Evolutionary conservation across 2,113 vertebrate genomes (phyloP).

Genomic region (Strix aluco): DNA sequence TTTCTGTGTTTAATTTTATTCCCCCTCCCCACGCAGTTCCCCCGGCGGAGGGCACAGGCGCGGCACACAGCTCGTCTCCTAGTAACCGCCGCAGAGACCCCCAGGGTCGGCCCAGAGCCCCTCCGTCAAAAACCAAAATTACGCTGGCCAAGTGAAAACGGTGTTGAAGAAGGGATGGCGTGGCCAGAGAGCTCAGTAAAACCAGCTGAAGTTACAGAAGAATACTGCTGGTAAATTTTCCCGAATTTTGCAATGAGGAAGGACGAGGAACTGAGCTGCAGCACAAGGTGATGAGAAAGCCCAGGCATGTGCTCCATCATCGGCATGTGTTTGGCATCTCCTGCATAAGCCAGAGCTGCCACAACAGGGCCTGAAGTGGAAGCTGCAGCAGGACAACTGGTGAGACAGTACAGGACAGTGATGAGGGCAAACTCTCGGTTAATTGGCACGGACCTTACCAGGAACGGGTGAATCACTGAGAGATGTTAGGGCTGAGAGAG

Average conservation of each 20-base stretch:
- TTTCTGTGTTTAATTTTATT: background rate
- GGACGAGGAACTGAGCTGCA: background rate
- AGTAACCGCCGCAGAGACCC: too few species aligned
- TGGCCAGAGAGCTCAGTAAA: fast-evolving
- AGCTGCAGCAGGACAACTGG: background rate
- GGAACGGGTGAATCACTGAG: background rate
- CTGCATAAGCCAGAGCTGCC: background rate
- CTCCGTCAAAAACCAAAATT: fast-evolving
- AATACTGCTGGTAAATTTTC: background rate
- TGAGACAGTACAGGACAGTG: background rate
- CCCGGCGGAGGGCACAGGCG: fast-evolving
- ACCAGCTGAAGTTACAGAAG: fast-evolving
- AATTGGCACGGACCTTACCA: fast-evolving
- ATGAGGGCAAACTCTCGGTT: background rate
- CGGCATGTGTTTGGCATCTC: background rate
- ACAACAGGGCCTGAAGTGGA: background rate
- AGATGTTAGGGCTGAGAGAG: background rate
- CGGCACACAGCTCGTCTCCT: background rate
- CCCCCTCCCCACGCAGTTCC: fast-evolving
- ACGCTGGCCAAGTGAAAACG: fast-evolving
- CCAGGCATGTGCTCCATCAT: fast-evolving
- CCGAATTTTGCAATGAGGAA: fast-evolving
- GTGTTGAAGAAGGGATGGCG: fast-evolving
- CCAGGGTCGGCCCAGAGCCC: fast-evolving
- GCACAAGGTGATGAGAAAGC: background rate